phyloP scores from a whole-genome alignment of 2,113 vertebrate species.

The Erythrolamprus reginae region DNA sequence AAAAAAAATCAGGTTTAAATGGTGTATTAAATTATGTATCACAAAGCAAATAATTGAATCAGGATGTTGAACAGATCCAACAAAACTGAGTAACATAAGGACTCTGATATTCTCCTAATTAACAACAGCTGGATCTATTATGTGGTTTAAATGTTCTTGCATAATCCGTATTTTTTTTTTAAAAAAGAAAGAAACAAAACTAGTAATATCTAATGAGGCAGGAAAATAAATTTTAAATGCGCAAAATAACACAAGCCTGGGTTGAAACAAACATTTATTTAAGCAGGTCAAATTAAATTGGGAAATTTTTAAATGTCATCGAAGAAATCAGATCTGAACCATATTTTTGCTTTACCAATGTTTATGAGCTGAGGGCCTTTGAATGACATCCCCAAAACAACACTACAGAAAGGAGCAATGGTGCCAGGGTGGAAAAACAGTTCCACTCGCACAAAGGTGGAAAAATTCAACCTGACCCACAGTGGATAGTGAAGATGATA shows the following conservation, averaged over 20 bases:
- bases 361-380: not conserved
- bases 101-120: slow-evolving; percentile 21
- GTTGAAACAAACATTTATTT: not conserved
- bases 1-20: slow-evolving; percentile 10
- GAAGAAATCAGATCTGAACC: not conserved
- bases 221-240: slow-evolving; percentile 23
- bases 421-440: not conserved
- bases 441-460: too few relatives aligned
- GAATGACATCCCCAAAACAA: not conserved
- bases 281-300: not conserved
- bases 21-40: slow-evolving; percentile 19
- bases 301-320: not conserved
- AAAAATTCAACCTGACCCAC: too few relatives aligned
- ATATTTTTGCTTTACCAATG: not conserved
- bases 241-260: slow-evolving; percentile 20
- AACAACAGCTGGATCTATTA: slow-evolving; percentile 35
- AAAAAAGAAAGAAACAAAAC: not conserved
- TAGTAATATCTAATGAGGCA: not conserved
- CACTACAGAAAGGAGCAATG: not conserved
- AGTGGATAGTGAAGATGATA: too few relatives aligned
- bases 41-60: slow-evolving; percentile 22
- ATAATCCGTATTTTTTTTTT: slow-evolving; percentile 4
- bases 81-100: slow-evolving; percentile 21
- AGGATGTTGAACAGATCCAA: slow-evolving; percentile 3
- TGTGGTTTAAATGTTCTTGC: not conserved